Conservation (phyloP, 2,113 vertebrate species). For the Tragelaphus scriptus region DNA sequence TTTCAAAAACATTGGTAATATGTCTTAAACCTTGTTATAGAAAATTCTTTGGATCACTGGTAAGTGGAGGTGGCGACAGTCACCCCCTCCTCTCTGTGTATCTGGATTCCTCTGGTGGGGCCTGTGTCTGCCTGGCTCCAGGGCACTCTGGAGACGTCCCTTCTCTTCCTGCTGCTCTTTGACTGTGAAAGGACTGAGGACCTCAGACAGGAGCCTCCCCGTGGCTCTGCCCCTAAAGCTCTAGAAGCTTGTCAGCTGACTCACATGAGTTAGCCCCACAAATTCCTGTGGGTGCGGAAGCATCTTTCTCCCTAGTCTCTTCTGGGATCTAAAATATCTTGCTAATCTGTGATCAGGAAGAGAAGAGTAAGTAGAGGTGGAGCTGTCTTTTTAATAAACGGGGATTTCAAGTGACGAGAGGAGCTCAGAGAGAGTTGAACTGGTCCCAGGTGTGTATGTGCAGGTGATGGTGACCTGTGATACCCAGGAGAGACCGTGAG, state of each 20-base stretch:
- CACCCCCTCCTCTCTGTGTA: neutral
- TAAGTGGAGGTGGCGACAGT: neutral
- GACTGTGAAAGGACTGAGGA: neutral
- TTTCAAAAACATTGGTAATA: neutral
- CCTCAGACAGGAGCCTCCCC: neutral
- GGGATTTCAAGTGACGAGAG: neutral
- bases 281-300: neutral
- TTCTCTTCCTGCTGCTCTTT: neutral
- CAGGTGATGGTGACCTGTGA: neutral
- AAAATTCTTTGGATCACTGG: neutral
- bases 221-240: neutral
- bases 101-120: neutral
- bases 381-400: neutral
- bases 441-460: neutral
- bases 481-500: too few relatives aligned
- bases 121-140: neutral
- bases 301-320: neutral
- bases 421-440: neutral
- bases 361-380: neutral
- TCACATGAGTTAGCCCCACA: neutral
- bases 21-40: neutral
- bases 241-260: neutral
- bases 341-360: neutral
- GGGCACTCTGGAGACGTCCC: neutral
- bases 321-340: neutral